phyloP scores from a whole-genome alignment of 2,113 vertebrate species.

The Pyrgilauda ruficollis region DNA sequence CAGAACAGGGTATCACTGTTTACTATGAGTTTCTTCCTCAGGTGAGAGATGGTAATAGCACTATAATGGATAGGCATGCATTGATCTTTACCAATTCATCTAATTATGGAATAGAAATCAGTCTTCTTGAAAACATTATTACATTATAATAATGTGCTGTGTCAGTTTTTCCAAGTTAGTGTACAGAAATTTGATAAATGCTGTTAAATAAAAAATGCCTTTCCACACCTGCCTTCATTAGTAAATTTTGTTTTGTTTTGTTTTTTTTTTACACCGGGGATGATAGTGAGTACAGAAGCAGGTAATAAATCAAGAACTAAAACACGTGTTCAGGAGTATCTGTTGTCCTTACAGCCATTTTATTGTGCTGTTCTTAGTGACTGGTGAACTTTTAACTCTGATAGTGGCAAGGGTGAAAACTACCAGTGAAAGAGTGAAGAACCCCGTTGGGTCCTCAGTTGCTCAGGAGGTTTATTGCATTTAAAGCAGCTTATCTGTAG shows the following conservation, averaged over 20 bases:
- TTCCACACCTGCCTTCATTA: neutral
- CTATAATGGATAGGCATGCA: neutral
- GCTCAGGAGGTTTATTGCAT: neutral
- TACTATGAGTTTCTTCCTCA: neutral
- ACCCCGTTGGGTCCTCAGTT: neutral
- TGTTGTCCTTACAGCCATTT: neutral
- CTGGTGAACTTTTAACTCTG: neutral
- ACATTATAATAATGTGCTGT: neutral
- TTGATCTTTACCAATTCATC: neutral
- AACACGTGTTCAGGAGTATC: neutral
- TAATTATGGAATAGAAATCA: neutral
- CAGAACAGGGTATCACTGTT: neutral
- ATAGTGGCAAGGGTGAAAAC: neutral
- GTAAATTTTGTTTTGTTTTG: neutral
- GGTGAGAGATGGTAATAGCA: neutral
- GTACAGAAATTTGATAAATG: neutral
- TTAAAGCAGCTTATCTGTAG: neutral
- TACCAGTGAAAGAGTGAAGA: neutral
- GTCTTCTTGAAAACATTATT: neutral
- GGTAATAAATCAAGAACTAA: neutral
- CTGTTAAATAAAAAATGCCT: neutral
- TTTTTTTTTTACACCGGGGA: neutral
- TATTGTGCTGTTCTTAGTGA: neutral
- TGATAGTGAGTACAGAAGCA: neutral
- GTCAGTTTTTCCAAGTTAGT: neutral